A percentile compares a stretch with the other conserved stretches of the same genome.
phyloP scores from a whole-genome alignment of 2,797 vertebrate genomes.

The Cacajao melanocephalus region DNA sequence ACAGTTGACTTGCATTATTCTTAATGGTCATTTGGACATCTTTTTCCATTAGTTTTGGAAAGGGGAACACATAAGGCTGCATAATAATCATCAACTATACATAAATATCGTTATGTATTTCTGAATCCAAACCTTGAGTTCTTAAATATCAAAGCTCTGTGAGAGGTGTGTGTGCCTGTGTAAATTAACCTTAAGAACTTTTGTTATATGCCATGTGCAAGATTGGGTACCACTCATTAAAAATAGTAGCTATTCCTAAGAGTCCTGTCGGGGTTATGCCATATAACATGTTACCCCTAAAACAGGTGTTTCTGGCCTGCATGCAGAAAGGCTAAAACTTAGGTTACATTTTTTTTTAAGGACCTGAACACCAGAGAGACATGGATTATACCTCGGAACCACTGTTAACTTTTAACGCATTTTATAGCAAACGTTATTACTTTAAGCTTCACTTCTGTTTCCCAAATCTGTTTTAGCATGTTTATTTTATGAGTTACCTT shows the following conservation, averaged over 20 bases:
- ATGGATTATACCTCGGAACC: conserved; percentile 22
- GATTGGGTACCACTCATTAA: background rate
- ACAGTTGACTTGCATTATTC: background rate
- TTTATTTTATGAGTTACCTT: conserved; percentile 26
- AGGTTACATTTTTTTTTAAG: conserved; percentile 56
- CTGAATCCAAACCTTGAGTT: background rate
- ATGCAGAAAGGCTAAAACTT: background rate
- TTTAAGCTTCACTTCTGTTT: conserved; percentile 70
- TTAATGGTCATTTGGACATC: background rate
- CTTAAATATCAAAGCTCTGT: background rate
- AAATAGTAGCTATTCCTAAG: background rate
- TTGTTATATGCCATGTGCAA: background rate
- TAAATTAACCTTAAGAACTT: background rate
- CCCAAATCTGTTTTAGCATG: conserved; percentile 58
- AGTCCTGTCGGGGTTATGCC: background rate
- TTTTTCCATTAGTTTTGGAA: background rate
- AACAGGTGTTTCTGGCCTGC: background rate
- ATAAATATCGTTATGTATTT: background rate
- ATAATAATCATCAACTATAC: background rate
- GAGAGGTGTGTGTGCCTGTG: background rate
- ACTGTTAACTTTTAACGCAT: conserved; percentile 65
- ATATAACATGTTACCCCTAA: background rate
- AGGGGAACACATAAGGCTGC: background rate
- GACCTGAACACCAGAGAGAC: conserved; percentile 6
- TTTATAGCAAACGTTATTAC: conserved; percentile 72